phyloP scores from a whole-genome alignment of 2,888 invertebrate genomes.

The Drosophila macrothrix region DNA sequence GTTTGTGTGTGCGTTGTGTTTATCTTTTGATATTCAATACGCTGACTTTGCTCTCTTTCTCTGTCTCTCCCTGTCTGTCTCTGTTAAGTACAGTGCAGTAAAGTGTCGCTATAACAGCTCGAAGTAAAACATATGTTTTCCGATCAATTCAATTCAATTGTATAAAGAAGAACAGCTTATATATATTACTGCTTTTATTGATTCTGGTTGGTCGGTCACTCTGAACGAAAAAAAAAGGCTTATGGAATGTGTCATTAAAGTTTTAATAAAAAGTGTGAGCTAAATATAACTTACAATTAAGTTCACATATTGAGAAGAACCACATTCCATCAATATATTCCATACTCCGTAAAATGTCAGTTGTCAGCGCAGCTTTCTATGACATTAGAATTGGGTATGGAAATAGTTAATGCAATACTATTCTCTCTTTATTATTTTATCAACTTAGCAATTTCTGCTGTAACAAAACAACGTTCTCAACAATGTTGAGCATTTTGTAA shows the following conservation, averaged over 20 bases:
- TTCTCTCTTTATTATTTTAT: not conserved
- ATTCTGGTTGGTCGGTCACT: constrained; percentile 7
- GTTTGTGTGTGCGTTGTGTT: constrained; percentile 32
- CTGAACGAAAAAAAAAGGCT: not conserved
- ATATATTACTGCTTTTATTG: not conserved
- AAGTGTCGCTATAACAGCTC: constrained; percentile 10
- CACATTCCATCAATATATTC: not conserved
- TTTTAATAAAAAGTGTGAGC: not conserved
- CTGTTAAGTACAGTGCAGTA: constrained; percentile 34
- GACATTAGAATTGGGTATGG: not conserved
- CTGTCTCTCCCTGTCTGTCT: constrained; percentile 5
- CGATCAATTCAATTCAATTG: not conserved
- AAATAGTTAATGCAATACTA: not conserved
- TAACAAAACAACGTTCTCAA: not conserved
- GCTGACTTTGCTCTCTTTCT: constrained; percentile 8
- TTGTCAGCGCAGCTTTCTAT: not conserved
- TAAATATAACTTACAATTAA: not conserved
- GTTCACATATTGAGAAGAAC: not conserved
- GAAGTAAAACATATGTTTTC: constrained; percentile 8
- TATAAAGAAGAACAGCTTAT: not conserved
- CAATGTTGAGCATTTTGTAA: not conserved
- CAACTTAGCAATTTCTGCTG: not conserved
- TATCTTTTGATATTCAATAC: constrained; percentile 60
- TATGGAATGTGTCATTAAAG: not conserved
- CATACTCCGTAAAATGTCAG: not conserved